Evolutionary conservation across 2,113 vertebrate genomes (phyloP), one percentile per base, ranked within the genome.

Genomic region (Hymenochirus boettgeri): DNA sequence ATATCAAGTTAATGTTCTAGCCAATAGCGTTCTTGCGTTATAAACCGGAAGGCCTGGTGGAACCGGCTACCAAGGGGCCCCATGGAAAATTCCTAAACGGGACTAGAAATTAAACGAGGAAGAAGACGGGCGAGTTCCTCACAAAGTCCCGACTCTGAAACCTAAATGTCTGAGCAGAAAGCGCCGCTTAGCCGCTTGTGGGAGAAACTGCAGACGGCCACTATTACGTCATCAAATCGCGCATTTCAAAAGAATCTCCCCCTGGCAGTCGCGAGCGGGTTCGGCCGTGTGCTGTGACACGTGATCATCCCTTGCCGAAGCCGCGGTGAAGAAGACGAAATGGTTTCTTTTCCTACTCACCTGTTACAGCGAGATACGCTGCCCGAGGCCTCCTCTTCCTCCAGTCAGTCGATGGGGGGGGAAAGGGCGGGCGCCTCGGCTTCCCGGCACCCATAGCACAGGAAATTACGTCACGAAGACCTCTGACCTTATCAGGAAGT

Each of bases 221-320:
- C 76, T 81, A 81, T 92, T 94, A 93, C 91, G 92, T 93, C 92
- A 94, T 93, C 91, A 93, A 92, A 89, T 80, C 89, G 89, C 89
- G 88, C 89, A 69, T 69, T 60, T n/a, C 59, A 60, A 27, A 60
- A 59, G 39, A 35, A 35, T 35, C 47, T 26, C 65, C 57, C 65
- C 46, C n/a, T 1, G 45, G 50, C 24, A 21, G 9, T n/a, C n/a
- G 39, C 39, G 7, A 17, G 12, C 39, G 33, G 33, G 10, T 3
- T 35, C 37, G 3, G 11, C 50, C 25, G 12, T 12, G 37, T 35
- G 3, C 8, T 52, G 9, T 27, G 24, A 7, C 7, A 10, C 2
- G 47, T 5, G 6, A 4, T 1, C 17, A 3, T 25, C 47, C 4
- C 1, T 5, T 25, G 18, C 24, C 11, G n/a, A 15, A 15, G 13